Conservation (phyloP, 1,140 invertebrate genomes). For the Onthophagus taurus region DNA sequence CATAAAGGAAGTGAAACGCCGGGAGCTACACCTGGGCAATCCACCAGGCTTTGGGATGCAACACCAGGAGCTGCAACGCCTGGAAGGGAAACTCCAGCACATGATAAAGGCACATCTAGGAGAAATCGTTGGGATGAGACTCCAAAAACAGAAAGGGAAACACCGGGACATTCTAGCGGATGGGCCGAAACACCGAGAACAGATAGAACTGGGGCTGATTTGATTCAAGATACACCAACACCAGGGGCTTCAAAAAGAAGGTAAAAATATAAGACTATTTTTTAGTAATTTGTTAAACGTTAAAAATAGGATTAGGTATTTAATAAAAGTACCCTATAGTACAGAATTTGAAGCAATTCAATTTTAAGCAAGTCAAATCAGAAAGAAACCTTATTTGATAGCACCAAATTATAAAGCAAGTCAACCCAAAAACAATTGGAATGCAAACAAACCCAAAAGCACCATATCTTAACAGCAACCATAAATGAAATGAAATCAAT, state of each 20-base stretch:
- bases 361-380: too few species aligned
- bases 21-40: constrained; percentile 79
- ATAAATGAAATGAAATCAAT: too few species aligned
- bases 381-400: too few species aligned
- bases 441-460: too few species aligned
- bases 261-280: too few species aligned
- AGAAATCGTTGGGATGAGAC: constrained; percentile 99
- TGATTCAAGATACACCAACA: constrained; percentile 85
- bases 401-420: too few species aligned
- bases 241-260: constrained; percentile 86
- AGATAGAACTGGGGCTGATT: constrained; percentile 70
- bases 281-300: too few species aligned
- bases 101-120: constrained; percentile 69
- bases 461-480: too few species aligned
- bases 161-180: constrained; percentile 85
- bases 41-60: constrained; percentile 88
- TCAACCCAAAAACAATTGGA: too few species aligned
- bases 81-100: constrained; percentile 78
- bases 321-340: too few species aligned
- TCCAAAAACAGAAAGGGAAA: constrained; percentile 94
- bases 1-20: constrained; percentile 73
- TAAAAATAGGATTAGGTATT: too few species aligned
- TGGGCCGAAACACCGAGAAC: constrained; percentile 98
- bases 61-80: constrained; percentile 84
- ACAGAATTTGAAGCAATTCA: too few species aligned